These are phyloP conservation scores for Tamandua tetradactyla DNA, from an alignment of 2,797 vertebrate species.

Conservation along the genomic window DNA sequence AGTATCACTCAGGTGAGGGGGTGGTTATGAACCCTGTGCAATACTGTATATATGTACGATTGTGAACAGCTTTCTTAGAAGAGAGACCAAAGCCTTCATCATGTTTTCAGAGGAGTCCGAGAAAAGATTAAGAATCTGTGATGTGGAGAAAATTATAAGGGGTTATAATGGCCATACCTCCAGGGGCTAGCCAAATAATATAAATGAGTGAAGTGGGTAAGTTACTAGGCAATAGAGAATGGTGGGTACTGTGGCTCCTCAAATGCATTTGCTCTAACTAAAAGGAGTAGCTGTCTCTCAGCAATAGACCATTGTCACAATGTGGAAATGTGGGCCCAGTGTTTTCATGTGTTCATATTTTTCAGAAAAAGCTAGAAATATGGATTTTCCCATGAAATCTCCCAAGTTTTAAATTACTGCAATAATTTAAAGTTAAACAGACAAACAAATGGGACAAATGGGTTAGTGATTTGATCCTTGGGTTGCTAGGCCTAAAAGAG, in stretches of 20 bases:
- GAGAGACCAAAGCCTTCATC: neutral
- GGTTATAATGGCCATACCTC: neutral
- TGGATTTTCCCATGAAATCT: neutral
- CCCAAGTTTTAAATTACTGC: conserved; percentile 31
- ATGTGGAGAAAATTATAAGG: conserved; percentile 1
- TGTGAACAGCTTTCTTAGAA: neutral
- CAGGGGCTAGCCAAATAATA: neutral
- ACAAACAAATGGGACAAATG: too few species aligned
- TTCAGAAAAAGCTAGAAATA: neutral
- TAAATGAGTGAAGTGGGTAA: neutral
- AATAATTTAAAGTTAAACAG: conserved; percentile 28
- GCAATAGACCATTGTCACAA: too few species aligned
- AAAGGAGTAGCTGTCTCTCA: neutral
- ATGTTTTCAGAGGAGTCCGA: neutral
- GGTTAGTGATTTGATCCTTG: neutral
- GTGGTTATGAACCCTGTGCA: neutral
- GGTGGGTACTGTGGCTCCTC: neutral
- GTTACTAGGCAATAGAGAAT: neutral
- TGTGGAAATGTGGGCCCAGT: neutral
- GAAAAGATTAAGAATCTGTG: conserved; percentile 25
- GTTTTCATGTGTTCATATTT: neutral
- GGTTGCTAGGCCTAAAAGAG: neutral
- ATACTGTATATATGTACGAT: neutral
- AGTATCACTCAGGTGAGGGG: neutral
- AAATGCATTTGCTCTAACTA: neutral